These are phyloP conservation scores for Meteorus colon DNA, from an alignment of 2,888 invertebrate genomes.

Conservation along the genomic window DNA sequence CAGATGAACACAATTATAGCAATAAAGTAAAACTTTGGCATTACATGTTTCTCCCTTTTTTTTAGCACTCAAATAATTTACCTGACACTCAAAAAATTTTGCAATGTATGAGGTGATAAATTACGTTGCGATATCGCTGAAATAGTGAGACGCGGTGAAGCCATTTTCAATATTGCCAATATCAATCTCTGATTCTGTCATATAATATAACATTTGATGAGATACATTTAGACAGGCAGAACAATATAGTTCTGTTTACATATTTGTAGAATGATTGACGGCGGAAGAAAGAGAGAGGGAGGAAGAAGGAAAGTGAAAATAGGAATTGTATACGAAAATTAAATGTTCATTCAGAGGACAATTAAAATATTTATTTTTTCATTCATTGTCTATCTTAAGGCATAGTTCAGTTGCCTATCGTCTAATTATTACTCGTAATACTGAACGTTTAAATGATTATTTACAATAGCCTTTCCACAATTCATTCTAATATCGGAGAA, in stretches of 20 bases:
- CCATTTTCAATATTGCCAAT: constrained; percentile 52
- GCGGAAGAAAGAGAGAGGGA: neutral
- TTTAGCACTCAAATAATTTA: constrained; percentile 39
- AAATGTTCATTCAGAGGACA: constrained; percentile 51
- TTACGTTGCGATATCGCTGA: constrained; percentile 49
- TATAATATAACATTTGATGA: neutral
- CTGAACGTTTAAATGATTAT: constrained; percentile 70
- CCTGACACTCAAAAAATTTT: constrained; percentile 52
- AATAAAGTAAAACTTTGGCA: neutral
- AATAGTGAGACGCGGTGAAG: constrained; percentile 59
- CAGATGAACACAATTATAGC: neutral
- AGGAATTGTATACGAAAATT: constrained; percentile 26
- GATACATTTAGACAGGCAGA: neutral
- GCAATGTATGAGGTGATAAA: constrained; percentile 57
- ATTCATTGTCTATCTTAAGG: constrained; percentile 62
- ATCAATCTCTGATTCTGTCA: neutral
- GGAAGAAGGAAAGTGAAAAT: constrained; percentile 14
- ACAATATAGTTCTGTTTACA: neutral
- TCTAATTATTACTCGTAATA: constrained; percentile 71
- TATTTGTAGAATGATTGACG: neutral
- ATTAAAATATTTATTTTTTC: constrained; percentile 67
- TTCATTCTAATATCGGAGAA: constrained; percentile 32
- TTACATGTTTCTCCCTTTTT: neutral
- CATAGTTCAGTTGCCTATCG: constrained; percentile 62
- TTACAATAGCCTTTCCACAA: constrained; percentile 62